phyloP scores from a whole-genome alignment of 2,888 invertebrate genomes.

The Caenorhabditis imperialis region DNA sequence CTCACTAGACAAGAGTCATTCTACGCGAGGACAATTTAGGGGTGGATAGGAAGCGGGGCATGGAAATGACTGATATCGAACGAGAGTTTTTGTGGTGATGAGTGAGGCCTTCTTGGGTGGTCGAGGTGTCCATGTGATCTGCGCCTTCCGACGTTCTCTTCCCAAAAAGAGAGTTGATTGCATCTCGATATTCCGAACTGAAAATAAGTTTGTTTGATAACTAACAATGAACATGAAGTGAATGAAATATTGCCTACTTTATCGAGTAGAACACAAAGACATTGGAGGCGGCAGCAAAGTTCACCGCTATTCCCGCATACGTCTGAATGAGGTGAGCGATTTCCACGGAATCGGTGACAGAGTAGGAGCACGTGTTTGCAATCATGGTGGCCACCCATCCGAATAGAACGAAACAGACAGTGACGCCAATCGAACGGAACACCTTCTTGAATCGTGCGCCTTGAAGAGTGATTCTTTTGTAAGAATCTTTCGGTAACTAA shows the following conservation, averaged over 20 bases:
- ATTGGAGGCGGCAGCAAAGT: slow-evolving; percentile 48
- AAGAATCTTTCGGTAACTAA: background rate
- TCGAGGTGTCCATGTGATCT: slow-evolving; percentile 26
- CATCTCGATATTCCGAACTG: slow-evolving; percentile 47
- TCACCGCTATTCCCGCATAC: slow-evolving; percentile 60
- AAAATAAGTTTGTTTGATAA: too few species aligned
- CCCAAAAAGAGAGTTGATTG: slow-evolving; percentile 25
- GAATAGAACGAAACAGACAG: slow-evolving; percentile 47
- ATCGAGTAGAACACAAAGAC: slow-evolving; percentile 56
- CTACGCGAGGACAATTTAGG: slow-evolving; percentile 14
- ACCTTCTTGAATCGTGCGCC: slow-evolving; percentile 53
- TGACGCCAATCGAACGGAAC: slow-evolving; percentile 52
- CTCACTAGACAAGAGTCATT: slow-evolving; percentile 35
- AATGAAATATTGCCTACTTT: slow-evolving; percentile 28
- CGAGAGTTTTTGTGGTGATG: slow-evolving; percentile 16
- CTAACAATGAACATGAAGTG: background rate
- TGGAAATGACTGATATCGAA: slow-evolving; percentile 11
- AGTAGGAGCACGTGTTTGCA: slow-evolving; percentile 41
- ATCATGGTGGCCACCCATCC: slow-evolving; percentile 55
- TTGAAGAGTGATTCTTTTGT: background rate
- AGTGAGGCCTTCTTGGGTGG: slow-evolving; percentile 4
- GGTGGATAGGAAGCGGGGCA: slow-evolving; percentile 7
- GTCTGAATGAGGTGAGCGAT: slow-evolving; percentile 43
- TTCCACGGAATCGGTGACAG: slow-evolving; percentile 22
- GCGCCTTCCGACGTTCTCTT: background rate